Base-by-base conservation (phyloP, 2,113 vertebrate species). In the Toxostoma redivivum region DNA sequence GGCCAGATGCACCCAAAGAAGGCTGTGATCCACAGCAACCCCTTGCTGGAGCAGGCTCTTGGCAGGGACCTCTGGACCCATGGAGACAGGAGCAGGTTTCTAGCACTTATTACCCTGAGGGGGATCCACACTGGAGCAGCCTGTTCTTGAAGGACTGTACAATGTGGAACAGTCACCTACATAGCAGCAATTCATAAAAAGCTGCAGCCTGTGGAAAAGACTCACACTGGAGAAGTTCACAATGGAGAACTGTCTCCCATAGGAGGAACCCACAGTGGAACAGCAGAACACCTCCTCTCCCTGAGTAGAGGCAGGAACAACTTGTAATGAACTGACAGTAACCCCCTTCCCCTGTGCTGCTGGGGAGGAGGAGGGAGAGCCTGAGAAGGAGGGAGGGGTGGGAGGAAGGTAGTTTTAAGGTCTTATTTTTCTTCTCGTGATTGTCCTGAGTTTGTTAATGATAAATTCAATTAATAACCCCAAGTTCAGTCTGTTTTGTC, bases 261-360 rank as follows among this genome's bases (percentile, higher is more conserved):
- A 19, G 50, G 15, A 35, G 12, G 8, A 15, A 40, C 15, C 15
- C 58, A 19, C 0, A 0, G 35, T n/a, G 35, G 42, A 56, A 35
- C 30, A 48, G 42, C 6, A 7, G 23, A 56, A 7, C 35, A 22
- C 10, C 42, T 56, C 50, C 51, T 17, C 24, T 42, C 8, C 30
- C 42, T 42, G 15, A 57, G 35, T 0, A 48, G 40, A n/a, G 40
- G 35, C 35, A 48, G 20, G 24, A 74, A 48, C 8, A 74, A 30
- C 7, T 24, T 42, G 7, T 35, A 40, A 57, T 57, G 42, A 74
- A 35, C 10, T 35, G 20, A 57, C 24, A 40, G 8, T 5, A 57
- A 66, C 8, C 5, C 15, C 16, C 44, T 35, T 35, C 27, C 4
- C 51, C 51, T 57, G 35, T 9, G 24, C 60, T 50, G 7, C 30